These are phyloP conservation scores for Campoletis sonorensis DNA, from an alignment of 1,140 invertebrate genomes.

Conservation along the genomic window DNA sequence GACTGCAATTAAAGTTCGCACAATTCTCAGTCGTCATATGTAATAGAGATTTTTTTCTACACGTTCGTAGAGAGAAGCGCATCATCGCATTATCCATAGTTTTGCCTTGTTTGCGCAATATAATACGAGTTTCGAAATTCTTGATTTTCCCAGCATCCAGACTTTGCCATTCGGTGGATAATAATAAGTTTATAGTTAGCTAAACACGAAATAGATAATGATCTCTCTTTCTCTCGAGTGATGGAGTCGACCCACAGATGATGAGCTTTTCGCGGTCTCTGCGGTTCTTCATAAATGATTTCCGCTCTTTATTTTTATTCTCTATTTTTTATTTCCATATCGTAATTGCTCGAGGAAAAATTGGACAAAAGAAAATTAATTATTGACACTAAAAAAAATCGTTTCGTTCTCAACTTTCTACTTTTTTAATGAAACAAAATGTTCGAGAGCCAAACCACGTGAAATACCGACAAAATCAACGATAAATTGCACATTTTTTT, in stretches of 20 bases:
- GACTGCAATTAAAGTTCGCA: not conserved
- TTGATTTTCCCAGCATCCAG: conserved; percentile 2
- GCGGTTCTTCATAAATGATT: not conserved
- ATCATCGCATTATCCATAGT: not conserved
- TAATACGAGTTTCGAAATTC: not conserved
- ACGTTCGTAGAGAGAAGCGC: not conserved
- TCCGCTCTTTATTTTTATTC: not conserved
- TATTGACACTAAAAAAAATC: no score
- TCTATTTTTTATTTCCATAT: not conserved
- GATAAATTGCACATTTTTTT: no score
- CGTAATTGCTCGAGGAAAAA: no score
- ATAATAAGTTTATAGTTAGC: not conserved
- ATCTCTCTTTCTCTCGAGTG: not conserved
- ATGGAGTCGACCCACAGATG: not conserved
- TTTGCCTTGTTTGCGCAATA: not conserved
- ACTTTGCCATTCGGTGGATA: not conserved
- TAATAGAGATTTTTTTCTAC: not conserved
- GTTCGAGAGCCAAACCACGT: no score
- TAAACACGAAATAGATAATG: not conserved
- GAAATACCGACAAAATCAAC: no score
- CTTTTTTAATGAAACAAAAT: no score
- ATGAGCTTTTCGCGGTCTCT: not conserved
- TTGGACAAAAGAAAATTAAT: no score
- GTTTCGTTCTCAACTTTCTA: no score
- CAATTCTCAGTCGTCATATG: not conserved